These are phyloP conservation scores for Tenthredo distinguenda DNA, from an alignment of 2,888 invertebrate species.

Conservation along the genomic window DNA sequence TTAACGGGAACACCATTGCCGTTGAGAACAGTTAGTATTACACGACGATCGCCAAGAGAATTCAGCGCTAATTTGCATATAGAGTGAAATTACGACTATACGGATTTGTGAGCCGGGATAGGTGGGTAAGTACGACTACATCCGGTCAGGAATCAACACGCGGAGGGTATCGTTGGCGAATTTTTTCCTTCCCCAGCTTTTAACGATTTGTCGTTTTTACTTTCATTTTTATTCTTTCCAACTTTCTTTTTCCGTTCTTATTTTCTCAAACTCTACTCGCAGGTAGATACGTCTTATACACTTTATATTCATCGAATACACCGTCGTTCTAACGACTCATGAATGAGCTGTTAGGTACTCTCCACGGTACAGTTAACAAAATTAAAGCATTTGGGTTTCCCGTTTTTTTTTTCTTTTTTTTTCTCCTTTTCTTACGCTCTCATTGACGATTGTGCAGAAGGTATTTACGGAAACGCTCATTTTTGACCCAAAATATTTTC, in stretches of 20 bases:
- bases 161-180: background rate
- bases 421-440: conserved; percentile 30
- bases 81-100: conserved; percentile 52
- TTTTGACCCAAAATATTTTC: too few relatives aligned
- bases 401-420: conserved; percentile 54
- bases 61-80: conserved; percentile 51
- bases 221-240: background rate
- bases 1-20: conserved; percentile 30
- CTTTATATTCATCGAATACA: conserved; percentile 18
- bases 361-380: conserved; percentile 67
- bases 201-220: background rate
- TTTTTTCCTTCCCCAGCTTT: background rate
- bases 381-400: conserved; percentile 70
- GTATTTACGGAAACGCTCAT: too few relatives aligned
- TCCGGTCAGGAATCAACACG: conserved; percentile 11
- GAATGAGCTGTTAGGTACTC: background rate
- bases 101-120: background rate
- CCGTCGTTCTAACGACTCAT: background rate
- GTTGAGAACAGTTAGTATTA: conserved; percentile 50
- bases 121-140: background rate
- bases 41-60: conserved; percentile 49
- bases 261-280: background rate
- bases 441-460: background rate
- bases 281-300: background rate
- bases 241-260: background rate